Percentiles rank a stretch among this genome's conserved stretches.
These are phyloP conservation scores for cattle (Bos taurus) DNA, from an alignment of 2,113 vertebrate genomes.

Conservation along the genomic window ARS-UCD2.0 NC_037357.1:119365501-119366000, in stretches of 20 bases:
- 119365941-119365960: constrained; percentile 16
- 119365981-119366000: background rate
- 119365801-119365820: constrained; percentile 37
- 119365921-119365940: background rate
- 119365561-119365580: background rate
- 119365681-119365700: constrained; percentile 25
- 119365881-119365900: background rate
- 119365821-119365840: constrained; percentile 7
- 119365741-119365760: background rate
- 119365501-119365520: background rate
- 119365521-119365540: background rate
- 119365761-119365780: constrained; percentile 7
- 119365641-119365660: background rate
- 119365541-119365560: background rate
- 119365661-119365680: constrained; percentile 23
- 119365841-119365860: background rate
- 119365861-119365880: constrained; percentile 29
- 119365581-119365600: constrained; percentile 9
- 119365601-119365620: background rate
- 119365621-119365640: constrained; percentile 10
- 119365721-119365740: background rate
- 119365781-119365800: background rate
- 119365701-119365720: background rate
- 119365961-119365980: constrained; percentile 22
- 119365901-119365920: background rate